Evolutionary conservation across 2,888 invertebrate genomes (phyloP).

Genomic region (Drosophila maculinotata): DNA sequence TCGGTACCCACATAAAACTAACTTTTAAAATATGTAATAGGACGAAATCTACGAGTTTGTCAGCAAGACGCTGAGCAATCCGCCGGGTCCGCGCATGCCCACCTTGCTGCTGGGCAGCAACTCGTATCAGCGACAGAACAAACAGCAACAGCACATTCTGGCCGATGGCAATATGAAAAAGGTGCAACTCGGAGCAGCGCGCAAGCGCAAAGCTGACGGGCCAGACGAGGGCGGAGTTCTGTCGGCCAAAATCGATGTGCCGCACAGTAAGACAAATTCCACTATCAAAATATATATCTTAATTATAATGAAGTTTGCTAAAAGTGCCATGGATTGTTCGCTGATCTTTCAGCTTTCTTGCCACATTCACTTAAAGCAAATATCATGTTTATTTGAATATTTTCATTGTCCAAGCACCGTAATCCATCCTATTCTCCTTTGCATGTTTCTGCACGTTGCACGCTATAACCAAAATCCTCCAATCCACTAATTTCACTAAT

Average conservation of each 20-base stretch:
- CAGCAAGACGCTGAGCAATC: slow-evolving; percentile 87
- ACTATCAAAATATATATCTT: no score
- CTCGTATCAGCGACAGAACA: slow-evolving; percentile 50
- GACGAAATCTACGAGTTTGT: slow-evolving; percentile 89
- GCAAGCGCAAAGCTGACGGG: slow-evolving; percentile 86
- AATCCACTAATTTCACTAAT: slow-evolving; percentile 40
- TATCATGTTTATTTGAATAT: no score
- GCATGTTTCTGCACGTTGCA: slow-evolving; percentile 31
- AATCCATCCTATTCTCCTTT: slow-evolving; percentile 12
- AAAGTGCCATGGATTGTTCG: no score
- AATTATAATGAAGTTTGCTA: no score
- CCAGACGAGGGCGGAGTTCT: slow-evolving; percentile 84
- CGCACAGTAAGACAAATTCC: slow-evolving; percentile 61
- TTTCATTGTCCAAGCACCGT: not conserved
- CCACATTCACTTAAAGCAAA: no score
- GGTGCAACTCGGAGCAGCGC: slow-evolving; percentile 69
- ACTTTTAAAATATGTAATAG: no score
- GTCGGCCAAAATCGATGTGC: slow-evolving; percentile 71
- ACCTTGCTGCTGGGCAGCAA: slow-evolving; percentile 63
- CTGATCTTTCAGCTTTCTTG: no score
- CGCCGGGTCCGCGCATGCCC: slow-evolving; percentile 85
- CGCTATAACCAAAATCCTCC: slow-evolving; percentile 6
- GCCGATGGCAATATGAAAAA: slow-evolving; percentile 55
- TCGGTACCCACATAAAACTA: no score
- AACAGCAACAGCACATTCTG: slow-evolving; percentile 44